Percentiles rank a stretch among this genome's conserved stretches.
These are phyloP conservation scores for Amiota minor DNA, from an alignment of 2,888 invertebrate genomes.

Conservation along the genomic window DNA sequence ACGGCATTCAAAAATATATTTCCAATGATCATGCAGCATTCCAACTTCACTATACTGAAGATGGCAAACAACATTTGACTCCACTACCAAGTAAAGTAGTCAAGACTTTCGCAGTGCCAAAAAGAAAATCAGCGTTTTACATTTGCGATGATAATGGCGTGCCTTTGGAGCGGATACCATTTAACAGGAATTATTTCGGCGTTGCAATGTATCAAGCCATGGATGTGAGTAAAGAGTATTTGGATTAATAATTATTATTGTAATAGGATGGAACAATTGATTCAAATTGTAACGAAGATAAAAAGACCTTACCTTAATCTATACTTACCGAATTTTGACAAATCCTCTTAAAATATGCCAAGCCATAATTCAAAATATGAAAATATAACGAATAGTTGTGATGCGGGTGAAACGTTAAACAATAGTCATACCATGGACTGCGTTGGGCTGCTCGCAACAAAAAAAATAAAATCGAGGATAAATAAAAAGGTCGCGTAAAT, in stretches of 20 bases:
- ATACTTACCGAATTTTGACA: constrained; percentile 61
- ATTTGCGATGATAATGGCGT: constrained; percentile 1
- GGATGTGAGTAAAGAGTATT: constrained; percentile 10
- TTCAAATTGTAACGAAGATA: not conserved
- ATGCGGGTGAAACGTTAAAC: constrained; percentile 15
- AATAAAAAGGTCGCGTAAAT: constrained; percentile 27
- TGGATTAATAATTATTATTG: constrained; percentile 6
- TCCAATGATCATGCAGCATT: constrained; percentile 25
- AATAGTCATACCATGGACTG: no score
- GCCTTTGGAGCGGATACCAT: constrained; percentile 4
- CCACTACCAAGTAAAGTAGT: not conserved
- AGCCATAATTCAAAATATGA: constrained; percentile 34
- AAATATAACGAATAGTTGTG: constrained; percentile 45
- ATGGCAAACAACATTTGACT: constrained; percentile 11
- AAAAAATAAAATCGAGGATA: constrained; percentile 3
- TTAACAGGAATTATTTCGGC: not conserved
- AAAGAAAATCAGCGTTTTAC: not conserved
- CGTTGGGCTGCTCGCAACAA: not conserved
- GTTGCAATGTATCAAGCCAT: not conserved
- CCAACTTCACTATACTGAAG: constrained; percentile 34
- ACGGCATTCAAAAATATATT: no score
- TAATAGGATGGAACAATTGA: not conserved
- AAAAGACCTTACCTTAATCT: not conserved
- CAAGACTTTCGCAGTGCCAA: not conserved
- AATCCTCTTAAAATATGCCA: constrained; percentile 65